Conservation (phyloP, 2,113 vertebrate species). For the Thymallus thymallus region DNA sequence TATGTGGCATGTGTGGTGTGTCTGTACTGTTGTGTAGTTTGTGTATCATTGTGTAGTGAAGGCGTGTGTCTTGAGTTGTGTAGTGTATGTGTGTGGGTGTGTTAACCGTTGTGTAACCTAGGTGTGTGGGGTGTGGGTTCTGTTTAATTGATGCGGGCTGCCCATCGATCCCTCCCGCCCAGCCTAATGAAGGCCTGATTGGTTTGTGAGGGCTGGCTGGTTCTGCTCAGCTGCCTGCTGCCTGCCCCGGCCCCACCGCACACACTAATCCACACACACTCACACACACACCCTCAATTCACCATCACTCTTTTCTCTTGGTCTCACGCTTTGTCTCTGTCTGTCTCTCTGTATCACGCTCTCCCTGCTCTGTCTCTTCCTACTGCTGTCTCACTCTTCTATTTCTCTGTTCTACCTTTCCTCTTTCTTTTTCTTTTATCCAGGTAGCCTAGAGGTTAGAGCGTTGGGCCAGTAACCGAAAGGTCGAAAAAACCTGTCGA, state of each 20-base stretch:
- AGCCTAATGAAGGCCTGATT: slow-evolving; percentile 84
- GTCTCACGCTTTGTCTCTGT: slow-evolving; percentile 40
- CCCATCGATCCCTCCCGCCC: slow-evolving; percentile 81
- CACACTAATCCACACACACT: slow-evolving; percentile 54
- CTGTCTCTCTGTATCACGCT: slow-evolving; percentile 5
- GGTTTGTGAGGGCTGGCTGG: slow-evolving; percentile 83
- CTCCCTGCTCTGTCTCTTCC: slow-evolving; percentile 1
- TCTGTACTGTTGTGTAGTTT: slow-evolving; percentile 21
- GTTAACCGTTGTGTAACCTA: background rate
- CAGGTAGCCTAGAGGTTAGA: too few relatives aligned
- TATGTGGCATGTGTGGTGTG: slow-evolving; percentile 10
- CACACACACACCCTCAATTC: slow-evolving; percentile 61
- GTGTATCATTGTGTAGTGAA: background rate
- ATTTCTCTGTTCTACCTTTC: slow-evolving; percentile 22
- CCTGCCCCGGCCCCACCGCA: slow-evolving; percentile 70
- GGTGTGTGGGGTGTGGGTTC: slow-evolving; percentile 53
- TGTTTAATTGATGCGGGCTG: slow-evolving; percentile 83
- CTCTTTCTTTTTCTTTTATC: too few relatives aligned
- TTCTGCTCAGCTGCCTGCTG: slow-evolving; percentile 80
- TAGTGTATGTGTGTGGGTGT: slow-evolving; percentile 8
- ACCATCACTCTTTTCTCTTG: slow-evolving; percentile 66
- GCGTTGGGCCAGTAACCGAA: too few relatives aligned
- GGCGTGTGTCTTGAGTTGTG: slow-evolving; percentile 13
- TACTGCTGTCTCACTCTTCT: slow-evolving; percentile 16
- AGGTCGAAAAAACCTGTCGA: too few relatives aligned